phyloP scores from a whole-genome alignment of 35 echinoderm and acorn worm genomes.

The Anneissia japonica region DNA sequence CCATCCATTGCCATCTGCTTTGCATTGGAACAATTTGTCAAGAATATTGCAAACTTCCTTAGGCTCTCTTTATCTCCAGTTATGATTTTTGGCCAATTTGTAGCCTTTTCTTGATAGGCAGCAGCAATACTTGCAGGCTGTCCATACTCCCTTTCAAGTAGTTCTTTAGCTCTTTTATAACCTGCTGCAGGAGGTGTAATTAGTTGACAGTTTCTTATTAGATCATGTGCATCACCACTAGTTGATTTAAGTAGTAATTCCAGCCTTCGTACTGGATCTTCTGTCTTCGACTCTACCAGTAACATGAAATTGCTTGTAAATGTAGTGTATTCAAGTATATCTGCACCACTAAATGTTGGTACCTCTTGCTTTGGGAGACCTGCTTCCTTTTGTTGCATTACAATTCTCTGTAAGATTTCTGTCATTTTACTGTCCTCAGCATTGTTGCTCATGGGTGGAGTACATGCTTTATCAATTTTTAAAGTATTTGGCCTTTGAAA shows the following conservation, averaged over 20 bases:
- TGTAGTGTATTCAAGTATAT: slow-evolving; percentile 26
- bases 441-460: too few relatives aligned
- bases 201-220: slow-evolving; percentile 21
- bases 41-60: slow-evolving; percentile 35
- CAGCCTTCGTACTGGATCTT: not conserved
- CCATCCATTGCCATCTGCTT: slow-evolving; percentile 46
- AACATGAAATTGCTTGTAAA: slow-evolving; percentile 48
- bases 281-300: slow-evolving; percentile 36
- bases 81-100: slow-evolving; percentile 17
- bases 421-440: too few relatives aligned
- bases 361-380: slow-evolving; percentile 22
- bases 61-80: slow-evolving; percentile 15
- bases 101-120: slow-evolving; percentile 33
- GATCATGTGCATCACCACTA: slow-evolving; percentile 30
- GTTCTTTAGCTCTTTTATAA: slow-evolving; percentile 16
- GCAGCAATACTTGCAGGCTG: slow-evolving; percentile 24
- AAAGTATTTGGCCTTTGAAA: too few relatives aligned
- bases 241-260: slow-evolving; percentile 44
- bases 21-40: slow-evolving; percentile 35
- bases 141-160: slow-evolving; percentile 40
- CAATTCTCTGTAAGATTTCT: slow-evolving; percentile 11
- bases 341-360: slow-evolving; percentile 27
- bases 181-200: slow-evolving; percentile 8
- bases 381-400: slow-evolving; percentile 22
- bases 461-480: too few relatives aligned